phyloP scores from a whole-genome alignment of 2,888 invertebrate species.

The Muschampia staudingeri region DNA sequence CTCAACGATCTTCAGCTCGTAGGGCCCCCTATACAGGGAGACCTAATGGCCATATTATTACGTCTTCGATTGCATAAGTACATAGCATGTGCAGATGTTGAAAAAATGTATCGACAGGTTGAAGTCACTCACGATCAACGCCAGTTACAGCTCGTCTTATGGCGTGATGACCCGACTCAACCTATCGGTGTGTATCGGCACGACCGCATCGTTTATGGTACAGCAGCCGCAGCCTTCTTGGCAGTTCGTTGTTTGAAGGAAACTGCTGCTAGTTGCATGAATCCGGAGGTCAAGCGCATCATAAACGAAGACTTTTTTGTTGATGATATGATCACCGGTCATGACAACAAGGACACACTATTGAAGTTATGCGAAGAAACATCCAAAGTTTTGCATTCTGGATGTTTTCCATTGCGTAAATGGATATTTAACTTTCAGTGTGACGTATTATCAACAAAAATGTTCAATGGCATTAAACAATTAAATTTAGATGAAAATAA shows the following conservation, averaged over 20 bases:
- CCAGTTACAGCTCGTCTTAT: background rate
- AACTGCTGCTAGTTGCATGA: background rate
- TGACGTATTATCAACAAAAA: background rate
- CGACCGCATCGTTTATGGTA: background rate
- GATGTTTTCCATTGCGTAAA: background rate
- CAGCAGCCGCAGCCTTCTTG: background rate
- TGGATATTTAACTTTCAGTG: slow-evolving; percentile 4
- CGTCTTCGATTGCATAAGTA: background rate
- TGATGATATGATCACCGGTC: background rate
- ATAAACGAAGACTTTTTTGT: background rate
- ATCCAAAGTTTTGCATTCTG: background rate
- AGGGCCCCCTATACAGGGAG: background rate
- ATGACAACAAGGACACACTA: background rate
- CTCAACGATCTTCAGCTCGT: slow-evolving; percentile 3
- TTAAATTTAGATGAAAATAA: background rate
- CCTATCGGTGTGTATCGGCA: background rate
- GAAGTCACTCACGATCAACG: background rate
- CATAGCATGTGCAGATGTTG: background rate
- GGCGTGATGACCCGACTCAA: background rate
- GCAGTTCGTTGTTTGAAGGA: background rate
- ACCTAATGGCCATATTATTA: too few relatives aligned
- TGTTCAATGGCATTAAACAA: background rate
- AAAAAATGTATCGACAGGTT: slow-evolving; percentile 4
- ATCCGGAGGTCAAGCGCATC: background rate
- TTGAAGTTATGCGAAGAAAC: background rate